Base-by-base conservation (phyloP, 2,797 vertebrate genomes). In the Alcedo atthis region DNA sequence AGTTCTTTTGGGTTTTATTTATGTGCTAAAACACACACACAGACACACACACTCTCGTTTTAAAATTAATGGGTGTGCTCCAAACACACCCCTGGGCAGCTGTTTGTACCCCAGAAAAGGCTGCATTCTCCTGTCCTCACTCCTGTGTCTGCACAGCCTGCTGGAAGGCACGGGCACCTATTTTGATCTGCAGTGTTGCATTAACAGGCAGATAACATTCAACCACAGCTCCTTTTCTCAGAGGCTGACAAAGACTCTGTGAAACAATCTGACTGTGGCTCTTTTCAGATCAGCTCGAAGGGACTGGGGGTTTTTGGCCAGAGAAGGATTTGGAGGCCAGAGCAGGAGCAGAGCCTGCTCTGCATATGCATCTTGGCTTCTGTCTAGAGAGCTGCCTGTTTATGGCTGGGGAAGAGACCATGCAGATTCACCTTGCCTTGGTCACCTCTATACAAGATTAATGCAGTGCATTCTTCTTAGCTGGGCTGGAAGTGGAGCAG, bases 401-500 rank as follows among this genome's bases (percentile, higher is more conserved):
- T 68, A 37, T 61, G 68, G 81, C 90, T 90, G 66, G 81, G 77
- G 81, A 92, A 87, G 69, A 90, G 90, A 92, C 71, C 81, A 67
- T 30, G 86, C 75, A 11, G 87, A 93, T 81, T 95, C 95, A 96
- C 94, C 94, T 96, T 96, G 95, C 92, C 91, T 89, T 95, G 94
- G 94, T 93, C 94, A 95, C 93, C 94, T 94, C 92, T 95, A 28
- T 45, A 88, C 79, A 95, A 95, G 94, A 96, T 95, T 93, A 74
- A 95, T 95, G 95, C 88, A 94, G 75, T 77, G 84, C 89, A 95
- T 93, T 77, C 81, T 71, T 93, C 93, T 87, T 81, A 95, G 87
- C 90, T 81, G 58, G 85, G 89, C 90, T 95, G 92, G 58, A 93
- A 90, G 73, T 4, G 88, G 92, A 95, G 82, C 96, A 97, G 96